Evolutionary conservation across 1,140 invertebrate genomes (phyloP), one percentile per base, ranked within the genome.

Genomic region (Xylocopa sonorina): DNA sequence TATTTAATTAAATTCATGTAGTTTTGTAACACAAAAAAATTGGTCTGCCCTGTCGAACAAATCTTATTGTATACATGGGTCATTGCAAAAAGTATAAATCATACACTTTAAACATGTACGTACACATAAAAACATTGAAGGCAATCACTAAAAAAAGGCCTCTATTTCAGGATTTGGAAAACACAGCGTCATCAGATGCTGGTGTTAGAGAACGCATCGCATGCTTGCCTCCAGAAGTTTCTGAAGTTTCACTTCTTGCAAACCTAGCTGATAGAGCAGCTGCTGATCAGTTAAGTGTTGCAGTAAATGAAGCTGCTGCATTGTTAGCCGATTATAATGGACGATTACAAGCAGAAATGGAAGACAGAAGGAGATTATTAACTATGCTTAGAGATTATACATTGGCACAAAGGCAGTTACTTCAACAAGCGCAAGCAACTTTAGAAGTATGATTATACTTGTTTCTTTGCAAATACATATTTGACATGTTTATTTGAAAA

Each of bases 171-270:
- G 97, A 98, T 87, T 94, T 99, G 82, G 98, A 99, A 93, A 97
- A 97, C 86, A 97, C 98, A 82, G 97, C 98, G 1, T 99, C 98
- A 0, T 97, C 97, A 84, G 98, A 99, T 94, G 98, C 98, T 69
- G 95, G 95, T 38, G 97, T 98, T 0, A 93, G 98, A 89, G 97
- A 99, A 92, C 96, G 97, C 88, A 99, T 99, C 84, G 97, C 98
- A 0, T 97, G 96, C 62, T 93, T 99, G 48, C 98, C 98, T 2
- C 96, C 97, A 62, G 98, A 99, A 94, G 98, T 99, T 4, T 98
- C 98, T 5, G 98, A 99, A 95, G 95, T 98, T 14, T 95, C 95
- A 83, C 94, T 97, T 88, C 94, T 99, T 55, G 95, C 95, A 79
- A 97, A 97, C 94, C 93, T 97, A 85, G 95, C 93, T 95, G 97